These are phyloP conservation scores for Bryconaethiops microstoma DNA, from an alignment of 2,797 vertebrate species.

Conservation along the genomic window DNA sequence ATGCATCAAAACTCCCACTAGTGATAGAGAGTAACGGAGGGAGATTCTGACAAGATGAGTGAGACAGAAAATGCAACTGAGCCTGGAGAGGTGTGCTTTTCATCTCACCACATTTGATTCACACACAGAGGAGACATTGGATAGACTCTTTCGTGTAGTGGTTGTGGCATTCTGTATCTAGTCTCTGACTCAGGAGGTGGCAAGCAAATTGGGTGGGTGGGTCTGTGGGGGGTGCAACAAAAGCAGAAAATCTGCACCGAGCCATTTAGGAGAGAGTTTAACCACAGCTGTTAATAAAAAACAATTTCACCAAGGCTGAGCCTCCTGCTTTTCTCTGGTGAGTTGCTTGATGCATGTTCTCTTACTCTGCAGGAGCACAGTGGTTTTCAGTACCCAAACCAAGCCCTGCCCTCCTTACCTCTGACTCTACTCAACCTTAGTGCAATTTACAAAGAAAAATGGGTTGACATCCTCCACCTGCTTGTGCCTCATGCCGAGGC, in stretches of 20 bases:
- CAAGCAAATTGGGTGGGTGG: constrained; percentile 25
- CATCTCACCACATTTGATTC: constrained; percentile 42
- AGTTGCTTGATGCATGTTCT: neutral
- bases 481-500: constrained; percentile 28
- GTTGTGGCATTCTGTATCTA: constrained; percentile 32
- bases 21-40: neutral
- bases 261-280: neutral
- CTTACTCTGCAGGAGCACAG: constrained; percentile 2
- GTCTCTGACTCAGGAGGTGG: constrained; percentile 26
- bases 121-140: constrained; percentile 40
- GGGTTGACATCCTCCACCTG: constrained; percentile 41
- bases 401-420: constrained; percentile 29
- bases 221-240: constrained; percentile 7
- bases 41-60: constrained; percentile 29
- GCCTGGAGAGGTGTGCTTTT: constrained; percentile 39
- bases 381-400: constrained; percentile 17
- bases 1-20: constrained; percentile 11
- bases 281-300: neutral
- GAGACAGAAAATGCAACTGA: constrained; percentile 39
- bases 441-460: constrained; percentile 12
- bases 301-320: neutral
- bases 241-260: constrained; percentile 7
- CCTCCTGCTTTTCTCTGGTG: neutral
- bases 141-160: constrained; percentile 15
- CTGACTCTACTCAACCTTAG: constrained; percentile 33